Evolutionary conservation across 2,888 invertebrate genomes (phyloP).

Genomic region (Tachina lurida): DNA sequence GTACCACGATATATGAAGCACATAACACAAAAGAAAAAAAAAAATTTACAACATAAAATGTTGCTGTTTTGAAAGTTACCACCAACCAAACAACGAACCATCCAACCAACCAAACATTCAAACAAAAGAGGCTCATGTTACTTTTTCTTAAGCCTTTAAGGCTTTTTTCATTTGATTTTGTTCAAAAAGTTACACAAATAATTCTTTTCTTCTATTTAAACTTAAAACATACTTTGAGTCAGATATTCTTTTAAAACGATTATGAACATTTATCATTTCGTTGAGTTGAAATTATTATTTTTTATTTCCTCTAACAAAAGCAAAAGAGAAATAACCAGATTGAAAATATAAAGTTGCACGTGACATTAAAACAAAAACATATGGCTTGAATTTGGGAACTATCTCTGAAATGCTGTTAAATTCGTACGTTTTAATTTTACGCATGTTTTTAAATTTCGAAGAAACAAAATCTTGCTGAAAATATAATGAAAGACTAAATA

Average conservation of each 20-base stretch:
- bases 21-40: conserved; percentile 17
- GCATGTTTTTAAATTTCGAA: conserved; percentile 21
- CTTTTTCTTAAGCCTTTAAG: conserved; percentile 46
- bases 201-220: conserved; percentile 42
- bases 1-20: conserved; percentile 3
- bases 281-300: conserved; percentile 8
- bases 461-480: conserved; percentile 47
- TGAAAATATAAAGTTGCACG: conserved; percentile 56
- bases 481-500: conserved; percentile 52
- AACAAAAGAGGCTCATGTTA: conserved; percentile 55
- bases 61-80: conserved; percentile 55
- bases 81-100: conserved; percentile 3
- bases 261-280: conserved; percentile 57
- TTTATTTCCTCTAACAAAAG: background rate
- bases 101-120: conserved; percentile 19
- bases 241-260: conserved; percentile 47
- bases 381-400: conserved; percentile 18
- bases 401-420: background rate
- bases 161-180: conserved; percentile 38
- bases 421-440: conserved; percentile 5
- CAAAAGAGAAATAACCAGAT: conserved; percentile 28
- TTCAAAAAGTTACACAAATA: conserved; percentile 34
- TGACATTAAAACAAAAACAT: conserved; percentile 44
- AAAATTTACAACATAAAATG: background rate
- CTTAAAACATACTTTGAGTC: conserved; percentile 26